phyloP scores from a whole-genome alignment of 2,888 invertebrate genomes.

The Cacoxenus indagator region DNA sequence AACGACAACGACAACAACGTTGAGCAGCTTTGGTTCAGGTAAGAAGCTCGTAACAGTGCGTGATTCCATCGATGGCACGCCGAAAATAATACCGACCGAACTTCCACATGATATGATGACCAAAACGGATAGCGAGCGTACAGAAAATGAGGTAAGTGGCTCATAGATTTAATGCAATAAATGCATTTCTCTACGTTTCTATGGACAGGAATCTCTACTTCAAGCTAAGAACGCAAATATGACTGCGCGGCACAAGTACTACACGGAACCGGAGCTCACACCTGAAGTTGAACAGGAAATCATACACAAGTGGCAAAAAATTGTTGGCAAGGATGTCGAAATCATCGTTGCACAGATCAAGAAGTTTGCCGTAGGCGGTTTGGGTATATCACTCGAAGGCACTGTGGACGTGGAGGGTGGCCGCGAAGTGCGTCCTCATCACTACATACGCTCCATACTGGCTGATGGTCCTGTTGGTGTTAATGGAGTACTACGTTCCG shows the following conservation, averaged over 20 bases:
- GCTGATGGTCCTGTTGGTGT: conserved; percentile 98
- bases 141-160: conserved; percentile 53
- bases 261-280: conserved; percentile 72
- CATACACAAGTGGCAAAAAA: conserved; percentile 84
- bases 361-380: conserved; percentile 90
- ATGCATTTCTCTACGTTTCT: background rate
- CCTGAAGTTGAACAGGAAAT: conserved; percentile 85
- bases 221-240: conserved; percentile 62
- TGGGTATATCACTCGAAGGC: conserved; percentile 97
- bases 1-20: conserved; percentile 40
- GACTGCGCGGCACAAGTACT: conserved; percentile 67
- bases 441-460: conserved; percentile 96
- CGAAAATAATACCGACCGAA: conserved; percentile 66
- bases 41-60: conserved; percentile 67
- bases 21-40: conserved; percentile 64
- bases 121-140: conserved; percentile 44
- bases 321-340: conserved; percentile 83
- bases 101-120: conserved; percentile 32
- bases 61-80: conserved; percentile 64
- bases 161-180: background rate
- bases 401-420: conserved; percentile 99
- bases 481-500: conserved; percentile 88
- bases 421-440: conserved; percentile 96
- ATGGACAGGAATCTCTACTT: conserved; percentile 42
- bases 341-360: conserved; percentile 85